phyloP scores from a whole-genome alignment of 2,888 invertebrate species.

The Lottia scabra region DNA sequence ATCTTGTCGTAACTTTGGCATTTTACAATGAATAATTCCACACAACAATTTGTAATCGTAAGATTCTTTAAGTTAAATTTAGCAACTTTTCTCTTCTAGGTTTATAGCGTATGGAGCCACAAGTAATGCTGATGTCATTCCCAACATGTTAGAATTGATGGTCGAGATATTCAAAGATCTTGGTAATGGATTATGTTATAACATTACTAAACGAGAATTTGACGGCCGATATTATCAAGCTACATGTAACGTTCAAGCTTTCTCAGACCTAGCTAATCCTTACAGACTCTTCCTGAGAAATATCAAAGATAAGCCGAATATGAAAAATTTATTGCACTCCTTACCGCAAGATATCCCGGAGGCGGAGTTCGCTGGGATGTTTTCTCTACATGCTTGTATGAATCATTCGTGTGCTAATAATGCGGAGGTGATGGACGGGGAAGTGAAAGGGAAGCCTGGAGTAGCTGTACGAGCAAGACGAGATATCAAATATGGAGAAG shows the following conservation, averaged over 20 bases:
- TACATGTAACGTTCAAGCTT: conserved; percentile 54
- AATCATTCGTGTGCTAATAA: conserved; percentile 58
- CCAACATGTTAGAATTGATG: conserved; percentile 49
- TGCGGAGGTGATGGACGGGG: conserved; percentile 43
- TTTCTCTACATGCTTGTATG: conserved; percentile 54
- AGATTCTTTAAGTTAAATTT: not conserved
- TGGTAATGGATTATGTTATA: conserved; percentile 34
- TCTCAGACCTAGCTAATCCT: conserved; percentile 47
- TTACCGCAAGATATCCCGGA: conserved; percentile 41
- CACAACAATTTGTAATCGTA: too few relatives aligned
- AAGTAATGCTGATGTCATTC: conserved; percentile 38
- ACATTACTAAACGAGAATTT: conserved; percentile 49
- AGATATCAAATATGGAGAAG: conserved; percentile 33
- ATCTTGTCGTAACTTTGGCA: too few relatives aligned
- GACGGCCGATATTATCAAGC: conserved; percentile 50
- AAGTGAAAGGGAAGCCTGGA: conserved; percentile 37
- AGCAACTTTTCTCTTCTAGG: conserved; percentile 27
- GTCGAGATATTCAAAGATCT: conserved; percentile 45
- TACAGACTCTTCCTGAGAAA: conserved; percentile 37
- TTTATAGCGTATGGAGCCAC: conserved; percentile 50
- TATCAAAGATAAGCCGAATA: conserved; percentile 28
- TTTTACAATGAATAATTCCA: too few relatives aligned
- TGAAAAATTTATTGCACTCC: conserved; percentile 26
- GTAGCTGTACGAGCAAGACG: conserved; percentile 15
- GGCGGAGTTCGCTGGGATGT: conserved; percentile 56